These are phyloP conservation scores for Chaitophorus viminalis DNA, from an alignment of 2,888 invertebrate genomes.

Conservation along the genomic window DNA sequence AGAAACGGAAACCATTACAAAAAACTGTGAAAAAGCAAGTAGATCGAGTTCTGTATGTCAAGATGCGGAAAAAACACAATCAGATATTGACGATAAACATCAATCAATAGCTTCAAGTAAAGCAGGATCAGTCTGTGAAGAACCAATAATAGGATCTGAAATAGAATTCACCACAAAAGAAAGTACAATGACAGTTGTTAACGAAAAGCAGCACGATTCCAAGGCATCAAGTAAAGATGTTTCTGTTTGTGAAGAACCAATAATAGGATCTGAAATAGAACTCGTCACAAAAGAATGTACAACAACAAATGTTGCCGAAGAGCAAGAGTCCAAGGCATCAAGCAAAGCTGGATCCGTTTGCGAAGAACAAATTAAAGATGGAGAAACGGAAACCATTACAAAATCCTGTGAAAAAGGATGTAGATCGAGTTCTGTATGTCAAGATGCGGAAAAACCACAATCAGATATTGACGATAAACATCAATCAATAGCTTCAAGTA, in stretches of 20 bases:
- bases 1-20: not conserved
- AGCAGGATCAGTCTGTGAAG: not conserved
- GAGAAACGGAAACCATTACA: not conserved
- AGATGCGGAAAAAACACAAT: no score
- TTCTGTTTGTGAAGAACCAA: not conserved
- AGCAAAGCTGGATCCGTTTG: not conserved
- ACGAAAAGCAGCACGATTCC: not conserved
- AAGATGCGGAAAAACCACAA: not conserved
- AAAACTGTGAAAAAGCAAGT: not conserved
- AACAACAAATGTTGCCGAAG: no score
- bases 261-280: not conserved
- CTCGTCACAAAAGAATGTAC: no score
- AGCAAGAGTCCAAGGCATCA: not conserved
- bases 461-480: not conserved
- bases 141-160: not conserved
- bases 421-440: not conserved
- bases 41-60: not conserved
- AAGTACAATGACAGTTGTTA: no score
- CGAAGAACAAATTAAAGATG: not conserved
- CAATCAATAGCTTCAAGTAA: no score
- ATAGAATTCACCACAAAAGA: not conserved
- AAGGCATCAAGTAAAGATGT: not conserved
- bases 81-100: no score
- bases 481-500: not conserved
- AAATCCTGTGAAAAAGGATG: rapidly evolving